Base-by-base conservation (phyloP, 2,113 vertebrate species). In the Siphamia tubifer region DNA sequence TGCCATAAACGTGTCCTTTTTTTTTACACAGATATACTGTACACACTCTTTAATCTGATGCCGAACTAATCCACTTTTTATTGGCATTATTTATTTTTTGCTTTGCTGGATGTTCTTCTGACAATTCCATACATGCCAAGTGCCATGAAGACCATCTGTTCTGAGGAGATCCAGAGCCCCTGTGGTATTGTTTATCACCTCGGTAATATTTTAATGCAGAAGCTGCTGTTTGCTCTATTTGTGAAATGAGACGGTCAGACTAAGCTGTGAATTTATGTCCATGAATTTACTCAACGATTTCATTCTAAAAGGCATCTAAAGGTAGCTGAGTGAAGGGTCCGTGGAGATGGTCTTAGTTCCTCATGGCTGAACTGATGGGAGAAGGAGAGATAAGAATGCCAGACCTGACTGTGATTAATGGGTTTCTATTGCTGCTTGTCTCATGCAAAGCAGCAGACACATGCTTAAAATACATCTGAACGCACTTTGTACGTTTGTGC, bases 381-480 rank as follows among this genome's bases (percentile, higher is more conserved):
- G 44, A 74, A 43, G 10, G 43, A 23, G 56, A 72, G 79, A 90
- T 82, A 75, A 82, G 66, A 77, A 73, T 1, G 25, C 35, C 68
- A 77, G 58, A 40, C 51, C 55, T 63, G 71, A 79, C 60, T 65
- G 38, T 82, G 86, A 87, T 84, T 86, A 84, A 90, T 89, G 62
- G 69, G 20, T 45, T 67, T 54, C 27, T 76, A 20, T 48, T 43
- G 48, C 64, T 64, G 13, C 72, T 47, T 34, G 35, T 68, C 27
- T 58, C 56, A 68, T 63, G 60, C 68, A 77, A 68, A 79, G 48
- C 21, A 65, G 58, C 36, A 70, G 63, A 68, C 13, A 10, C 24
- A 24, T 34, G 13, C 67, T 56, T 61, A 28, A 60, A 84, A 76
- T 73, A 48, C 20, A 12, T 67, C 52, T 52, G 32, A 68, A 75